Base-by-base conservation (phyloP, 2,113 vertebrate genomes). In the Ornithorhynchus anatinus region DNA sequence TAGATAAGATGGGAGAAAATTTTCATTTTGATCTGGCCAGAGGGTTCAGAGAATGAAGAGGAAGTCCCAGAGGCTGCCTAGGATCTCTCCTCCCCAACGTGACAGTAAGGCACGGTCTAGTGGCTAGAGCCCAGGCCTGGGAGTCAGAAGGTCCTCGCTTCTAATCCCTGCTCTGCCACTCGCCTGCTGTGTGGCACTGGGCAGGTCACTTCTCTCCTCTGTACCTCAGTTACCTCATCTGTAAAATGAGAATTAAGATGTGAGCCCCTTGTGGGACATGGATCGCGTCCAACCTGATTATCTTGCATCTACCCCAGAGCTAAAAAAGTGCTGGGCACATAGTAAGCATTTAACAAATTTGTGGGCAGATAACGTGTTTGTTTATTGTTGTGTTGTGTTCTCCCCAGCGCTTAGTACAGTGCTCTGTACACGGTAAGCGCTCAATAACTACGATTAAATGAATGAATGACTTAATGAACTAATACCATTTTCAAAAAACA, bases 221-320 rank as follows among this genome's bases (percentile, higher is more conserved):
- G 11, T 29, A 39, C 43, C 36, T 63, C 47, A 3, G 25, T 32
- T 53, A 40, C 27, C 47, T 42, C 2, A 22, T n/a, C 4, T 36
- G 53, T 48, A 80, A 63, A 56, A 42, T 48, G n/a, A 75, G 54
- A 25, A 66, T 22, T n/a, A n/a, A n/a, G n/a, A n/a, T n/a, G n/a
- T n/a, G n/a, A n/a, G n/a, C n/a, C n/a, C n/a, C n/a, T n/a, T n/a
- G n/a, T n/a, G n/a, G n/a, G n/a, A n/a, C n/a, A n/a, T n/a, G n/a
- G n/a, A n/a, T n/a, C n/a, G n/a, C n/a, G n/a, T n/a, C n/a, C n/a
- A n/a, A n/a, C n/a, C n/a, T n/a, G n/a, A n/a, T n/a, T n/a, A n/a
- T n/a, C n/a, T n/a, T n/a, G n/a, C n/a, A n/a, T n/a, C n/a, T n/a
- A n/a, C n/a, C 5, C 5, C 22, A 23, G 12, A 25, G 15, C n/a